Percentiles rank a stretch among this genome's conserved stretches.
These are phyloP conservation scores for Gibbula magus DNA, from an alignment of 2,888 invertebrate genomes.

Conservation along the genomic window DNA sequence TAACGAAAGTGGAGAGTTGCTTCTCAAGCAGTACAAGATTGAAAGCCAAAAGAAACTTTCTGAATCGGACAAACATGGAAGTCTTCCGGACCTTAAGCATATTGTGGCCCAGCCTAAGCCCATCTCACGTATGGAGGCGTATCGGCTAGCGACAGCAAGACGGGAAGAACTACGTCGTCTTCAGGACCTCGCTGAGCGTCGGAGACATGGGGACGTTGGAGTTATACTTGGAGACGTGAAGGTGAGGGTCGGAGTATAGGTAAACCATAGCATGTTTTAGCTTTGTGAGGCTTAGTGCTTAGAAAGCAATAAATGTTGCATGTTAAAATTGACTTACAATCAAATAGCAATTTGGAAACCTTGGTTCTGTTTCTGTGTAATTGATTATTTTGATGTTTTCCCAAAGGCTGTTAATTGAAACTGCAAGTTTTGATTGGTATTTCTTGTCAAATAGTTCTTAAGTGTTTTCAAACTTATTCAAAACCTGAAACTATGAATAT, in stretches of 20 bases:
- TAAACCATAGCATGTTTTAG: too few species aligned
- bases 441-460: too few species aligned
- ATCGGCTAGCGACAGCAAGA: constrained; percentile 80
- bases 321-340: too few species aligned
- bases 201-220: constrained; percentile 72
- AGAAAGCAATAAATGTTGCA: too few species aligned
- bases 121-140: constrained; percentile 96
- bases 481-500: too few species aligned
- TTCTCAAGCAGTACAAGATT: constrained; percentile 85
- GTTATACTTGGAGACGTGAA: constrained; percentile 73
- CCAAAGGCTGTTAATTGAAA: too few species aligned
- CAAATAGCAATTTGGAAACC: too few species aligned
- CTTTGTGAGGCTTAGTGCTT: too few species aligned
- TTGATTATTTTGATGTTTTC: too few species aligned
- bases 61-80: constrained; percentile 79
- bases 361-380: too few species aligned
- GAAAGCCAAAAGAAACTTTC: constrained; percentile 58
- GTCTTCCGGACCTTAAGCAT: constrained; percentile 89
- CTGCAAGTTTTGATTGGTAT: too few species aligned
- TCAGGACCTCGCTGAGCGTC: constrained; percentile 79
- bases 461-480: too few species aligned
- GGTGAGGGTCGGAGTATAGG: constrained; percentile 52
- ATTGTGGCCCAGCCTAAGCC: constrained; percentile 82
- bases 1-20: constrained; percentile 46
- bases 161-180: constrained; percentile 95